Evolutionary conservation across 2,113 vertebrate species (phyloP).

Genomic region (Muntiacus reevesi): DNA sequence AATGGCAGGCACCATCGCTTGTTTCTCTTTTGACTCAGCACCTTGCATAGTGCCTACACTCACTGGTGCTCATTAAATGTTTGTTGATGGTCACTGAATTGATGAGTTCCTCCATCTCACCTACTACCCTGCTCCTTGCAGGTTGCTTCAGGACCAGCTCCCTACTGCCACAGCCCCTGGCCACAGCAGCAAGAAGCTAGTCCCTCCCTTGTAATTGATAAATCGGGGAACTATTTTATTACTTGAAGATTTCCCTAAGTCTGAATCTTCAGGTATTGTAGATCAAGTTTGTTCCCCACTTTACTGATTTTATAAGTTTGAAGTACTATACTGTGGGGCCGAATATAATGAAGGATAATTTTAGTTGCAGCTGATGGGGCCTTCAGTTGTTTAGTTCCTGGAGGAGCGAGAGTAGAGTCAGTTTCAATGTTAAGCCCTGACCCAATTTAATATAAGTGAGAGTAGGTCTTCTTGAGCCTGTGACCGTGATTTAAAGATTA

Average conservation of each 20-base stretch:
- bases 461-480: slow-evolving; percentile 42
- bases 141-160: slow-evolving; percentile 68
- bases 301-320: slow-evolving; percentile 46
- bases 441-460: slow-evolving; percentile 3
- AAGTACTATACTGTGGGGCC: slow-evolving; percentile 49
- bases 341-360: background rate
- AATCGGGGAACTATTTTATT: slow-evolving; percentile 70
- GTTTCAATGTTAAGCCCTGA: background rate
- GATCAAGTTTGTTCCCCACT: slow-evolving; percentile 69
- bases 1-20: background rate
- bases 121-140: slow-evolving; percentile 72
- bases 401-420: background rate
- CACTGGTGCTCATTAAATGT: slow-evolving; percentile 47
- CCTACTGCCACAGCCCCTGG: slow-evolving; percentile 71
- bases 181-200: slow-evolving; percentile 74
- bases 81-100: slow-evolving; percentile 54
- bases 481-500: slow-evolving; percentile 19
- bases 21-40: slow-evolving; percentile 25
- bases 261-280: slow-evolving; percentile 77
- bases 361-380: slow-evolving; percentile 19
- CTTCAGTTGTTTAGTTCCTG: background rate
- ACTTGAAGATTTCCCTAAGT: slow-evolving; percentile 75
- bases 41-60: slow-evolving; percentile 30
- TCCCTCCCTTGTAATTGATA: slow-evolving; percentile 73
- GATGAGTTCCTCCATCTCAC: slow-evolving; percentile 58